Percentiles rank a stretch among this genome's conserved stretches.
Conservation (phyloP, 1,140 invertebrate genomes). For the Brachionus sp. region DNA sequence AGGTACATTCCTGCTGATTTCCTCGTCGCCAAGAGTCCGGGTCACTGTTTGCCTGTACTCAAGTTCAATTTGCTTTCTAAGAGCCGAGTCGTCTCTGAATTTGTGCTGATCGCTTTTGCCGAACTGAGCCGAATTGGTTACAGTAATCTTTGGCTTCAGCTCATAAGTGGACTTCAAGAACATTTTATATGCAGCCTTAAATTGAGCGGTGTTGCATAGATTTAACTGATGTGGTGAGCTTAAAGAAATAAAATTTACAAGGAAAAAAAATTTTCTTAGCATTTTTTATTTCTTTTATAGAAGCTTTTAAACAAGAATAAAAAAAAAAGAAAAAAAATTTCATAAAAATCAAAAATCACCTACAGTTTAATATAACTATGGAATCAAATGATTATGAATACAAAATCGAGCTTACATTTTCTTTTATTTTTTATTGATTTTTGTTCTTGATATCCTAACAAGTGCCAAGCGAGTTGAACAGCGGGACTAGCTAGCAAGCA, state of each 20-base stretch:
- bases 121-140: neutral
- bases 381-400: neutral
- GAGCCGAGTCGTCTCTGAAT: neutral
- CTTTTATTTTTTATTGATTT: neutral
- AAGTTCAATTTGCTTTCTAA: neutral
- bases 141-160: neutral
- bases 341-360: slow-evolving; percentile 1
- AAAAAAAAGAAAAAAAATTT: neutral
- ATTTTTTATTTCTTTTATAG: neutral
- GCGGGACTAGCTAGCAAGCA: neutral
- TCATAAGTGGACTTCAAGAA: neutral
- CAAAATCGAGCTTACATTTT: neutral
- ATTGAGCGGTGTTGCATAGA: neutral
- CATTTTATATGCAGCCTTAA: neutral
- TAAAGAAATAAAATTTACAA: neutral
- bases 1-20: neutral
- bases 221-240: neutral
- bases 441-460: neutral
- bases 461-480: neutral
- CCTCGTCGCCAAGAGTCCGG: neutral
- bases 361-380: slow-evolving; percentile 4
- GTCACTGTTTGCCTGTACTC: neutral
- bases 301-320: neutral
- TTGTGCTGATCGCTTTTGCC: neutral
- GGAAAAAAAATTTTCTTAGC: neutral